These are phyloP conservation scores for Pangasius mekongensis DNA, from an alignment of 2,797 vertebrate genomes.

Conservation along the genomic window DNA sequence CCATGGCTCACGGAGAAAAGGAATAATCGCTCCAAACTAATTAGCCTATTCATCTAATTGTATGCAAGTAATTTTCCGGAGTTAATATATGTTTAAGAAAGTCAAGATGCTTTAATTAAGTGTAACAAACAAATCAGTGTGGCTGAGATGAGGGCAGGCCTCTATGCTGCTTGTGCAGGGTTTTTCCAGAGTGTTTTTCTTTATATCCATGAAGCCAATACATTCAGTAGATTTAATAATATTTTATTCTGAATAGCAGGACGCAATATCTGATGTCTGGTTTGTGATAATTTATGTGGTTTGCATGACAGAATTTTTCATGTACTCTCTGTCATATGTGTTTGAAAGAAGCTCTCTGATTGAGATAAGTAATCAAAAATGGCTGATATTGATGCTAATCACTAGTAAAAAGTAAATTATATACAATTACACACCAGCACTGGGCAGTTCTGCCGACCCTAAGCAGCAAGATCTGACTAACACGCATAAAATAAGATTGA, in stretches of 20 bases:
- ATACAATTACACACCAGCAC: constrained; percentile 95
- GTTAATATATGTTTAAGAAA: constrained; percentile 50
- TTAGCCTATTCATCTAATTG: constrained; percentile 54
- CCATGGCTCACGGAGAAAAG: constrained; percentile 44
- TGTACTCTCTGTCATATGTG: constrained; percentile 63
- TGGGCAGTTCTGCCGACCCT: constrained; percentile 95
- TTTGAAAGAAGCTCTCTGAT: constrained; percentile 81
- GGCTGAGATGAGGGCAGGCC: constrained; percentile 1
- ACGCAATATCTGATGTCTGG: not conserved
- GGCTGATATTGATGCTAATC: constrained; percentile 90
- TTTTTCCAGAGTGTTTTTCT: not conserved
- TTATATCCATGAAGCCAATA: not conserved
- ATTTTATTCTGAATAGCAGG: not conserved
- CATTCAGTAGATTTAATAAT: not conserved
- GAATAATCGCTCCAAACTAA: constrained; percentile 59
- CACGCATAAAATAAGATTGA: constrained; percentile 99
- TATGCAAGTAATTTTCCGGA: constrained; percentile 51
- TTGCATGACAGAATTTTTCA: constrained; percentile 7
- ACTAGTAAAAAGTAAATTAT: constrained; percentile 92
- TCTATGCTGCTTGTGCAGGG: not conserved
- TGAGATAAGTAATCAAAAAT: constrained; percentile 82
- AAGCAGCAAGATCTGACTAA: constrained; percentile 99
- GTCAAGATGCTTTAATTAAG: constrained; percentile 56
- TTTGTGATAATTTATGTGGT: not conserved
- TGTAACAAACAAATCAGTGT: constrained; percentile 38